These are phyloP conservation scores for Galagoides demidoff DNA, from an alignment of 2,797 vertebrate species.

Conservation along the genomic window DNA sequence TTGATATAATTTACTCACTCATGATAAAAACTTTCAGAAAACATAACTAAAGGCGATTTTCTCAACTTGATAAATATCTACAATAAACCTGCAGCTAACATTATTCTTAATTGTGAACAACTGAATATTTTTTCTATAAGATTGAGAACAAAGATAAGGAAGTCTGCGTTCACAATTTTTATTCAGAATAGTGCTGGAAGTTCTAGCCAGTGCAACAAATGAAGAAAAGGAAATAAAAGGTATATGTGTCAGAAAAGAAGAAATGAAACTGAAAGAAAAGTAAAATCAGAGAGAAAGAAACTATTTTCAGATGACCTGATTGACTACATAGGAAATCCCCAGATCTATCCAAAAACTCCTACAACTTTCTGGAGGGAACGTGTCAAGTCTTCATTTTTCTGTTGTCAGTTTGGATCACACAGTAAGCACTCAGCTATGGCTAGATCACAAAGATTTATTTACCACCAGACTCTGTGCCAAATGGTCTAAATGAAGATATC, in stretches of 20 bases:
- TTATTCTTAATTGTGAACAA: not conserved
- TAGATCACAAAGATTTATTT: not conserved
- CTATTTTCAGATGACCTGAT: not conserved
- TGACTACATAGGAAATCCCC: not conserved
- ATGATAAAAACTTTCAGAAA: not conserved
- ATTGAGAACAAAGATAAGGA: not conserved
- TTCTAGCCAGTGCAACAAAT: not conserved
- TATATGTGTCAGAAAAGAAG: not conserved
- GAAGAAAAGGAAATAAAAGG: not conserved
- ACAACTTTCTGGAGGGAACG: not conserved
- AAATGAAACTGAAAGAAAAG: not conserved
- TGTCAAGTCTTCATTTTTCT: not conserved
- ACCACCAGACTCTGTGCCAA: not conserved
- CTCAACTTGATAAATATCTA: not conserved
- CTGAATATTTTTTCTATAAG: not conserved
- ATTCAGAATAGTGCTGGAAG: not conserved
- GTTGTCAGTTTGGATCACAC: not conserved
- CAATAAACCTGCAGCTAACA: not conserved
- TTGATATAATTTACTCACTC: not conserved
- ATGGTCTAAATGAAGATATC: not conserved
- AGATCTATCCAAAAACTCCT: not conserved
- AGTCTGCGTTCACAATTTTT: not conserved
- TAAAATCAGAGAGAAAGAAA: not conserved
- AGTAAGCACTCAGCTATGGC: not conserved
- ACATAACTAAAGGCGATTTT: not conserved